Evolutionary conservation across 1,140 invertebrate species (phyloP).

Genomic region (Ooceraea biroi): DNA sequence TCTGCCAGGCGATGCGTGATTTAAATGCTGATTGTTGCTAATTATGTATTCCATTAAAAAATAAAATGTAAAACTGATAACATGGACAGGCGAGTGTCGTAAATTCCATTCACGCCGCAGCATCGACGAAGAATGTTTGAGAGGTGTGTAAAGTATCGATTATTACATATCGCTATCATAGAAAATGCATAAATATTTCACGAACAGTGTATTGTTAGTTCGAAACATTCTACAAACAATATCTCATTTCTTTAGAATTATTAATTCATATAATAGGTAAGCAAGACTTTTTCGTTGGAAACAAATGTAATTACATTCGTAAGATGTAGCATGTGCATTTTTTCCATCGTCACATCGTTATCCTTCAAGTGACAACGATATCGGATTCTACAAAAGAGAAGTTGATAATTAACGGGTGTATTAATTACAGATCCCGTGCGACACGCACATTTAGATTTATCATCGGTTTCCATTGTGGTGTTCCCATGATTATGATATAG

Average conservation of each 20-base stretch:
- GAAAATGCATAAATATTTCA: neutral
- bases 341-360: neutral
- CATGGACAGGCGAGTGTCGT: neutral
- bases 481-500: slow-evolving; percentile 69
- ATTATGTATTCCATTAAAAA: slow-evolving; percentile 24
- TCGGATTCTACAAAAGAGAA: slow-evolving; percentile 18
- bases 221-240: too few relatives aligned
- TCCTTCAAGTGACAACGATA: neutral
- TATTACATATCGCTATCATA: neutral
- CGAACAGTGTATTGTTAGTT: neutral
- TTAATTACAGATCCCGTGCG: slow-evolving; percentile 34
- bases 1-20: slow-evolving; percentile 2
- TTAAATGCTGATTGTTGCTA: neutral
- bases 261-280: too few relatives aligned
- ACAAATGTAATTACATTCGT: too few relatives aligned
- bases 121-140: neutral
- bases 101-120: neutral
- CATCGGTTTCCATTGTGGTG: slow-evolving; percentile 13
- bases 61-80: slow-evolving; percentile 22
- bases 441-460: slow-evolving; percentile 53
- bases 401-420: slow-evolving; percentile 16
- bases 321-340: too few relatives aligned
- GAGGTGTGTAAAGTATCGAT: too few relatives aligned
- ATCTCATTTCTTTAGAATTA: too few relatives aligned
- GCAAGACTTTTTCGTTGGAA: too few relatives aligned